Base-by-base conservation (phyloP, 2,888 invertebrate genomes). In the Phengaris alcon region DNA sequence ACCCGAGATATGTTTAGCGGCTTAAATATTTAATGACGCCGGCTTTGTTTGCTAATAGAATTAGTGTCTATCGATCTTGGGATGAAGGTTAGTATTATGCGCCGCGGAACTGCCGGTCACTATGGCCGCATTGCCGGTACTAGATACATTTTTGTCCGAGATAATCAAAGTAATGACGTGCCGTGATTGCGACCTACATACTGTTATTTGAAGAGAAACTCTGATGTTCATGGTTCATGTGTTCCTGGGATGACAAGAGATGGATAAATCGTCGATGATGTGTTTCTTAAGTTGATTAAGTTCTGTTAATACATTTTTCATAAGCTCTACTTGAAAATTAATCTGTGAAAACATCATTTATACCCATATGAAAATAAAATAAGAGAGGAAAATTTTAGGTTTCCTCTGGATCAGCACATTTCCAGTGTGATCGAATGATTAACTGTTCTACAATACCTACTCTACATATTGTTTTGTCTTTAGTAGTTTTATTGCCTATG, bases 161-260 rank as follows among this genome's bases (percentile, higher is more conserved):
- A 85, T 86, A 86, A 87, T 86, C 85, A 83, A 84, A 82, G 82
- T 82, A 84, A 84, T 86, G 85, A 85, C 82, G 86, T 85, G 83
- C 81, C 79, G 82, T 83, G 88, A 86, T 82, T 80, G 83, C 84
- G 88, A 85, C 88, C 87, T 81, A 87, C 85, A 87, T 89, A 83
- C 80, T 80, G 77, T 76, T 81, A 82, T 82, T 84, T 83, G 83
- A 85, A 86, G 86, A 88, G 88, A 88, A 88, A 87, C 86, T 86
- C 83, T 84, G 83, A 81, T 82, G 84, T 85, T 87, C 85, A 83
- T 81, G 81, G 84, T 81, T 79, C 84, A 64, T 52, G 51, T 44
- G 48, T n/a, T 64, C 48, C 46, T 46, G 44, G 13, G 51, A 52
- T 68, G 22, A 51, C 6, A 6, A 48, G 54, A 35, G 15, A 83